Percentiles rank a stretch among this genome's conserved stretches.
phyloP scores from a whole-genome alignment of 1,140 invertebrate species.

The Coptotermes formosanus region DNA sequence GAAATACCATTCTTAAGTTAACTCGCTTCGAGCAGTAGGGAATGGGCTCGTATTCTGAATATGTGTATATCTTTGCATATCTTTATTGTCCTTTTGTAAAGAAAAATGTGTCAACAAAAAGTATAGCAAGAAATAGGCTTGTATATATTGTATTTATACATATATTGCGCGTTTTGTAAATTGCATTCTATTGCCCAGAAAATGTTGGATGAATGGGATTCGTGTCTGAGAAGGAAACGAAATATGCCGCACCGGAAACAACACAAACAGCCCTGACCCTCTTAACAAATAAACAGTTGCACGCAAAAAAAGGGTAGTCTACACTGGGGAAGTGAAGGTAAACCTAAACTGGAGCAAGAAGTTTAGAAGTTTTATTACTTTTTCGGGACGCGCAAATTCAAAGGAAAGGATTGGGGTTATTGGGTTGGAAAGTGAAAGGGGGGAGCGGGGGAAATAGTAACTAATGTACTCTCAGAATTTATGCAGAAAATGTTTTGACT shows the following conservation, averaged over 20 bases:
- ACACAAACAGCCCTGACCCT: background rate
- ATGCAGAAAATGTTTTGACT: constrained; percentile 13
- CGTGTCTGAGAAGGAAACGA: too few relatives aligned
- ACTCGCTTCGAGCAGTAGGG: too few relatives aligned
- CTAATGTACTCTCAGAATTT: background rate
- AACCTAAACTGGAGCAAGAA: constrained; percentile 11
- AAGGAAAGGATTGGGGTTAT: background rate
- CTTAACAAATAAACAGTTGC: background rate
- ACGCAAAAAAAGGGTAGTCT: background rate
- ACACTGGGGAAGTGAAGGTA: background rate
- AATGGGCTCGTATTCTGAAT: too few relatives aligned
- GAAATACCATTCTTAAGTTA: too few relatives aligned
- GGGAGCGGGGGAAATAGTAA: background rate
- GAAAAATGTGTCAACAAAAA: background rate
- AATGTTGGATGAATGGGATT: background rate
- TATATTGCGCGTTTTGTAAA: background rate
- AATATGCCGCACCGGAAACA: background rate
- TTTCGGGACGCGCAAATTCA: background rate
- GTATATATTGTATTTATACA: background rate
- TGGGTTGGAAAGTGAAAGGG: background rate
- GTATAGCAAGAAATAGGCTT: background rate
- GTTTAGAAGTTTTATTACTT: background rate
- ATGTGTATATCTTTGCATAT: background rate
- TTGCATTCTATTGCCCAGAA: background rate
- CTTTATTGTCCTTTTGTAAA: background rate